These are phyloP conservation scores for Acanthosepion pharaonis DNA, from an alignment of 2,888 invertebrate genomes.

Conservation along the genomic window DNA sequence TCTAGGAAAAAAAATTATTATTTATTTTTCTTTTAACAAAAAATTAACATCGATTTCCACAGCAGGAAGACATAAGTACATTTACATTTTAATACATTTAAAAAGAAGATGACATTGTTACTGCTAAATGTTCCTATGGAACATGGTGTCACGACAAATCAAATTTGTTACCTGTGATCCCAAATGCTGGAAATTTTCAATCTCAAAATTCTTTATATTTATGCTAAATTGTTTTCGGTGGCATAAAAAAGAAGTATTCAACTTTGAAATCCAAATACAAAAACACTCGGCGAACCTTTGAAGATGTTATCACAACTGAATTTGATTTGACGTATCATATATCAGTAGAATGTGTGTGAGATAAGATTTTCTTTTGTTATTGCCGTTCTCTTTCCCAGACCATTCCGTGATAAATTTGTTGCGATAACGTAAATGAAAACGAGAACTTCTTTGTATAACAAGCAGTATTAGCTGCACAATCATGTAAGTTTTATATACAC, in stretches of 20 bases:
- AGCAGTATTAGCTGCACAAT: not conserved
- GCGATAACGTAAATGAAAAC: not conserved
- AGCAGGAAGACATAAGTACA: too few relatives aligned
- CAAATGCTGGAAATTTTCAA: too few relatives aligned
- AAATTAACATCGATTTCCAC: too few relatives aligned
- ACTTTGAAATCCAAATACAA: not conserved
- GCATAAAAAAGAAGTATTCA: not conserved
- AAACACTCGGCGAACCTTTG: not conserved
- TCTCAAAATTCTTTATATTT: not conserved
- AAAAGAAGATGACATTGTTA: too few relatives aligned
- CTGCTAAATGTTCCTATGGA: too few relatives aligned
- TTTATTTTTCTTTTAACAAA: too few relatives aligned
- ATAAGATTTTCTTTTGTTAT: not conserved
- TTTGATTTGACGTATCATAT: not conserved
- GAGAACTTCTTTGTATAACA: not conserved
- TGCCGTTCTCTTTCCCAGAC: not conserved
- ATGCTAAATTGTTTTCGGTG: not conserved
- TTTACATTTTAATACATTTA: too few relatives aligned
- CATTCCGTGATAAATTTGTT: not conserved
- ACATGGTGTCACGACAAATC: too few relatives aligned
- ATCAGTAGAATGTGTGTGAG: not conserved
- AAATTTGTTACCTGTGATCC: too few relatives aligned
- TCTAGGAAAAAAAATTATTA: too few relatives aligned
- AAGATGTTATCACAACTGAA: not conserved
- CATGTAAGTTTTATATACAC: too few relatives aligned